A percentile compares a stretch with the other conserved stretches of the same genome.
Conservation (phyloP, 2,113 vertebrate species). For the Mugil cephalus region DNA sequence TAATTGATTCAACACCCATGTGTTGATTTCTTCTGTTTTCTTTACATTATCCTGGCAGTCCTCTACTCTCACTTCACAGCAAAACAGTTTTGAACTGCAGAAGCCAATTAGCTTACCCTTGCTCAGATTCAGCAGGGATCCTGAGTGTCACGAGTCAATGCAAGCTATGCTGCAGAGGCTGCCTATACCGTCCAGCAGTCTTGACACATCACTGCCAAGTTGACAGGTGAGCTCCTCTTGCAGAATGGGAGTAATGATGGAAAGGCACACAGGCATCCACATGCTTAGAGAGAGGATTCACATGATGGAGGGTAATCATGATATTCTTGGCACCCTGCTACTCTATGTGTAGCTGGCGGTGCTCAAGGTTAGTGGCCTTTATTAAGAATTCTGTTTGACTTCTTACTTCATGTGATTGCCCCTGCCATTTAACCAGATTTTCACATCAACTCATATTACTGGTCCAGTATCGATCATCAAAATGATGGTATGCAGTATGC, state of each 20-base stretch:
- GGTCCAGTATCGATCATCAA: neutral
- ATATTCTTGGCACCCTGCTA: slow-evolving; percentile 4
- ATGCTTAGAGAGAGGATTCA: neutral
- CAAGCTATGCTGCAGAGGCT: slow-evolving; percentile 1
- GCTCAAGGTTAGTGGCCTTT: neutral
- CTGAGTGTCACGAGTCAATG: slow-evolving; percentile 19
- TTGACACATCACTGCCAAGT: slow-evolving; percentile 22
- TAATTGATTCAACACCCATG: neutral
- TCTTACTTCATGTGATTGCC: neutral
- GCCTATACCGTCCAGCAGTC: slow-evolving; percentile 25
- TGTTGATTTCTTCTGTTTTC: neutral
- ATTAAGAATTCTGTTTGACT: slow-evolving; percentile 30
- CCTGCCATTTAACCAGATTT: neutral
- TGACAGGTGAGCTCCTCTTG: slow-evolving; percentile 52
- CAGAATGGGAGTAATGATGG: slow-evolving; percentile 57
- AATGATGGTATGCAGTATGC: neutral
- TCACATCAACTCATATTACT: neutral
- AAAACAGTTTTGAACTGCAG: slow-evolving; percentile 19
- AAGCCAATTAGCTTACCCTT: slow-evolving; percentile 34
- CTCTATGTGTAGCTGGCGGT: neutral
- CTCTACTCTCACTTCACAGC: neutral
- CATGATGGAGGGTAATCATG: neutral
- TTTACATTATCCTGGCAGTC: neutral
- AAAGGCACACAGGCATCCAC: neutral
- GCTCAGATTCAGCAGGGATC: slow-evolving; percentile 19